Conservation (phyloP, 2,113 vertebrate species). For the Engystomops pustulosus region DNA sequence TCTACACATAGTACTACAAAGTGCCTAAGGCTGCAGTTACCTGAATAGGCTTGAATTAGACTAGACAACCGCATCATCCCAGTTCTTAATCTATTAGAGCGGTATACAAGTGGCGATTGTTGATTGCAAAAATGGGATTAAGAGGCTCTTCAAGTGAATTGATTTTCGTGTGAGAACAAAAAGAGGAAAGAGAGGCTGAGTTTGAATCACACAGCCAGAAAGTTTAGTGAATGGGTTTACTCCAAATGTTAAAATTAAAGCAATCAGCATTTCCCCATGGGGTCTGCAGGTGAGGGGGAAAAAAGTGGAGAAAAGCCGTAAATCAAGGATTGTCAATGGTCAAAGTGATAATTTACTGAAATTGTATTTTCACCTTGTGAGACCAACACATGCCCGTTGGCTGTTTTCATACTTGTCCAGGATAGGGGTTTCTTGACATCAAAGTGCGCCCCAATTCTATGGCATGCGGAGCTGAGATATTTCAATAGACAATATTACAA, state of each 20-base stretch:
- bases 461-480: neutral
- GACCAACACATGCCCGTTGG: conserved; percentile 44
- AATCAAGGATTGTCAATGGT: conserved; percentile 35
- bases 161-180: conserved; percentile 99
- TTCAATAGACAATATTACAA: neutral
- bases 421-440: neutral
- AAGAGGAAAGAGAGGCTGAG: conserved; percentile 79
- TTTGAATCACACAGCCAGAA: conserved; percentile 93
- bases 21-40: conserved; percentile 87
- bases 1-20: conserved; percentile 96
- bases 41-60: conserved; percentile 98
- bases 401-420: conserved; percentile 26
- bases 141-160: conserved; percentile 99
- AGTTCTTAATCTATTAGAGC: conserved; percentile 95
- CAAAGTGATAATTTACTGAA: conserved; percentile 14
- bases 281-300: conserved; percentile 75
- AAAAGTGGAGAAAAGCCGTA: conserved; percentile 66
- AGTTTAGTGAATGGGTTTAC: conserved; percentile 91
- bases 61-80: conserved; percentile 99
- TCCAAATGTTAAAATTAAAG: conserved; percentile 92
- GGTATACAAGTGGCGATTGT: conserved; percentile 99
- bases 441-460: neutral
- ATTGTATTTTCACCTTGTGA: conserved; percentile 30
- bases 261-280: conserved; percentile 83
- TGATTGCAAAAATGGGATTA: conserved; percentile 98